A percentile compares a stretch with the other conserved stretches of the same genome.
Evolutionary conservation across 1,140 invertebrate genomes (phyloP).

Genomic region (Notospermus geniculatus): DNA sequence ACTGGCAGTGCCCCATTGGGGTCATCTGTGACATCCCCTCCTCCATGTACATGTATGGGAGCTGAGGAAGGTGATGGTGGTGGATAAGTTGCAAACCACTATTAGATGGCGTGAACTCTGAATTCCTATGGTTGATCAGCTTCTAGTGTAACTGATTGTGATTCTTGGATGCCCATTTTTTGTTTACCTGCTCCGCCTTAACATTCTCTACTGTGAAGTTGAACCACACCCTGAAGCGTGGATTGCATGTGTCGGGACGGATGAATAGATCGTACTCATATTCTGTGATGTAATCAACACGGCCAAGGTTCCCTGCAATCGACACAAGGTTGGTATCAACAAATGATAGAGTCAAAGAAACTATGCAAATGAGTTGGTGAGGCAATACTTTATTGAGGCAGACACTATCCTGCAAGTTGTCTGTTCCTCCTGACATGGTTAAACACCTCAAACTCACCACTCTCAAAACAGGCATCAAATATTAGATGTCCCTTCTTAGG

Average conservation of each 20-base stretch:
- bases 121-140: too few species aligned
- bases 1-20: too few species aligned
- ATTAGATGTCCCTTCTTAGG: constrained; percentile 91
- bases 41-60: too few species aligned
- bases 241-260: constrained; percentile 93
- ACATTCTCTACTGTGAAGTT: constrained; percentile 98
- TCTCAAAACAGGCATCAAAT: constrained; percentile 96
- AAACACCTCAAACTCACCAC: constrained; percentile 61
- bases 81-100: too few species aligned
- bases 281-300: constrained; percentile 90
- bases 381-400: not conserved
- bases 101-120: too few species aligned
- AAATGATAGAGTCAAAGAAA: not conserved
- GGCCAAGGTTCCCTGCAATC: constrained; percentile 82
- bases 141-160: too few species aligned
- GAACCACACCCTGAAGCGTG: constrained; percentile 91
- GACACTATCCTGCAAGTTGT: not conserved
- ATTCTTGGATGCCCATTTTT: too few species aligned
- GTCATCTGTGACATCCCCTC: too few species aligned
- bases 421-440: too few species aligned
- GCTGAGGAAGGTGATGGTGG: too few species aligned
- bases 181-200: constrained; percentile 83
- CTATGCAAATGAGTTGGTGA: not conserved
- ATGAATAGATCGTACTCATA: constrained; percentile 96
- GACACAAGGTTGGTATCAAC: not conserved